Evolutionary conservation across 2,888 invertebrate species (phyloP).

Genomic region (Buathra laborator): DNA sequence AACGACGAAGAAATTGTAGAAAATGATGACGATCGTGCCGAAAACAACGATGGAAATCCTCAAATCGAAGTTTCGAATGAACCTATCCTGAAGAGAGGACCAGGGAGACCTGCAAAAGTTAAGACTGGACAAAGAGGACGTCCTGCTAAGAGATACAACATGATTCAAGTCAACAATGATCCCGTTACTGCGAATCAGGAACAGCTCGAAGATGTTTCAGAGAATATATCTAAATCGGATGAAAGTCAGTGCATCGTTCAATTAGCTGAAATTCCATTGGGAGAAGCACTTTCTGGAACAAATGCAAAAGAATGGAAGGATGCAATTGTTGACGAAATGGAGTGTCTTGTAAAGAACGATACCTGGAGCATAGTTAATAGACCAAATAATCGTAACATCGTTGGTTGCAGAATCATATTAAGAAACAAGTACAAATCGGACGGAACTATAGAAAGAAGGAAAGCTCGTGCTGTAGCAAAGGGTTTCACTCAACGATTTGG

Average conservation of each 20-base stretch:
- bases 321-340: constrained; percentile 67
- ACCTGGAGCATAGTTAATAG: constrained; percentile 70
- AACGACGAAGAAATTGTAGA: not conserved
- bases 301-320: constrained; percentile 63
- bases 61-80: not conserved
- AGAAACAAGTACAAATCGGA: constrained; percentile 64
- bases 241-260: constrained; percentile 4
- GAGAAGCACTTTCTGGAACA: constrained; percentile 56
- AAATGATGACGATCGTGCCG: not conserved
- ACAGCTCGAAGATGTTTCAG: constrained; percentile 2
- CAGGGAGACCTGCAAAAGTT: constrained; percentile 51
- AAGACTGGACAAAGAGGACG: constrained; percentile 55
- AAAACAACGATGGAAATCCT: not conserved
- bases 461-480: constrained; percentile 69
- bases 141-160: constrained; percentile 53
- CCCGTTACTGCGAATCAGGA: constrained; percentile 7
- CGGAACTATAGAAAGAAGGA: constrained; percentile 65
- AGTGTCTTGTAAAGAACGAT: constrained; percentile 66
- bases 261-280: constrained; percentile 39
- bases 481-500: constrained; percentile 68
- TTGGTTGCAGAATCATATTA: constrained; percentile 60
- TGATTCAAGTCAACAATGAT: constrained; percentile 19
- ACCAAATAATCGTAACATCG: constrained; percentile 41
- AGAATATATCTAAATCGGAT: not conserved
- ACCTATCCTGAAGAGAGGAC: constrained; percentile 37